These are phyloP conservation scores for Hylaeus anthracinus DNA, from an alignment of 1,140 invertebrate genomes.

Conservation along the genomic window DNA sequence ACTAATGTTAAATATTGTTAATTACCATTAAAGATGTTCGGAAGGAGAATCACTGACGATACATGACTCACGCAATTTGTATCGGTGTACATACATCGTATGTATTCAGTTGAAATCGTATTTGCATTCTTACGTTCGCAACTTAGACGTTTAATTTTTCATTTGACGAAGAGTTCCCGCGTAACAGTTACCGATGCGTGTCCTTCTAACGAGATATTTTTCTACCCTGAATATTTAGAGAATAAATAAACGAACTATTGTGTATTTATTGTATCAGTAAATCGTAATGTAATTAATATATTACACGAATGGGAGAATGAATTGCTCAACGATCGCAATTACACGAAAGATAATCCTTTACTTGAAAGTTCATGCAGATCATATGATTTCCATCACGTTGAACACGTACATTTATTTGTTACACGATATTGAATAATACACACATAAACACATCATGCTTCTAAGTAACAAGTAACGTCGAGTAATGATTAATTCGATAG, in stretches of 20 bases:
- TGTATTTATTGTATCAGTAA: background rate
- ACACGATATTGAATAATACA: conserved; percentile 21
- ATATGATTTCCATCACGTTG: background rate
- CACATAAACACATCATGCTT: conserved; percentile 12
- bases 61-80: background rate
- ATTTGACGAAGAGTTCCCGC: background rate
- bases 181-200: conserved; percentile 3
- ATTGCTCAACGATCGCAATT: background rate
- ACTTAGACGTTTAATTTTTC: background rate
- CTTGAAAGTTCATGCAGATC: background rate
- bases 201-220: conserved; percentile 30
- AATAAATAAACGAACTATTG: conserved; percentile 39
- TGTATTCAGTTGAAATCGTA: background rate
- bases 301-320: background rate
- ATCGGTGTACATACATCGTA: background rate
- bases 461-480: background rate
- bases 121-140: background rate
- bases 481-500: conserved; percentile 5
- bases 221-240: conserved; percentile 33
- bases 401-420: conserved; percentile 37
- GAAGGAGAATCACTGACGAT: conserved; percentile 1
- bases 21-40: conserved; percentile 30
- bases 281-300: conserved; percentile 12
- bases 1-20: conserved; percentile 32
- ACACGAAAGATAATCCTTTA: background rate